These are phyloP conservation scores for Serinus canaria DNA, from an alignment of 2,113 vertebrate genomes.

Conservation along the genomic window DNA sequence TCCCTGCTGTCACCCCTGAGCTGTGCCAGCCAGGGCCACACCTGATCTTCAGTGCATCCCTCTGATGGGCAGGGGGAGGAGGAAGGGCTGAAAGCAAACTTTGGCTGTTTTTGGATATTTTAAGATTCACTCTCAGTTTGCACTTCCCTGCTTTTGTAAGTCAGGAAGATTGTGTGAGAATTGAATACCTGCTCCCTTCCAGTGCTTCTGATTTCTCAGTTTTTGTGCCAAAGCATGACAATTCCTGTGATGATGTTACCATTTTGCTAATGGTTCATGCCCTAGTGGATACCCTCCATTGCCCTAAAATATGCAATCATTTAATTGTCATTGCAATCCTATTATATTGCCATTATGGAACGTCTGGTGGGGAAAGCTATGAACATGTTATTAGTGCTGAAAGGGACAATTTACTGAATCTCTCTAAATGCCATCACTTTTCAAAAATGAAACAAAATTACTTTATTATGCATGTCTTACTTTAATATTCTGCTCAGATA, in stretches of 20 bases:
- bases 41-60: too few species aligned
- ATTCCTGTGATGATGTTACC: constrained; percentile 17
- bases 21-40: background rate
- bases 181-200: constrained; percentile 1
- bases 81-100: background rate
- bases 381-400: constrained; percentile 71
- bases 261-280: constrained; percentile 64
- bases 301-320: constrained; percentile 72
- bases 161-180: background rate
- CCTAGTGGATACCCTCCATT: constrained; percentile 64
- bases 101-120: accelerated
- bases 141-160: background rate
- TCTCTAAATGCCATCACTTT: constrained; percentile 54
- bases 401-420: constrained; percentile 74
- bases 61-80: background rate
- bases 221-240: constrained; percentile 39
- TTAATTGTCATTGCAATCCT: constrained; percentile 77
- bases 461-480: constrained; percentile 51
- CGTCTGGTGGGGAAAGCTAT: constrained; percentile 66
- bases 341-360: constrained; percentile 72
- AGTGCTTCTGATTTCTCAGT: background rate
- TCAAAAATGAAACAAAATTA: constrained; percentile 67
- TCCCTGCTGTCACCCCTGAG: background rate
- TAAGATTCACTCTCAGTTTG: background rate
- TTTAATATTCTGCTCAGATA: constrained; percentile 40